Evolutionary conservation across 1,140 invertebrate genomes (phyloP).

Genomic region (Dendrolimus kikuchii): DNA sequence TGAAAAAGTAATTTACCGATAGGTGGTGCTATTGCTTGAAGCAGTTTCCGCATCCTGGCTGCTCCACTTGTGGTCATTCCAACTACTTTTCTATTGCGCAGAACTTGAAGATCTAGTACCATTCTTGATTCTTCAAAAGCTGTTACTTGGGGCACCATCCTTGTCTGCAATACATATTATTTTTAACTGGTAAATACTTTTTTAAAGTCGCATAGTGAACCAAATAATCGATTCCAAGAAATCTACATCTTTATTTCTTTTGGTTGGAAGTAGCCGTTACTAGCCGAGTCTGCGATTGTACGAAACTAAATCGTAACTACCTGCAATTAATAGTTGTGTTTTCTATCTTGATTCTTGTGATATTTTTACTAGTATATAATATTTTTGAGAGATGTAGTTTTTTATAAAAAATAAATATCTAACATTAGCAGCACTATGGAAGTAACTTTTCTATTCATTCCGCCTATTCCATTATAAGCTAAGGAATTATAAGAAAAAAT

Average conservation of each 20-base stretch:
- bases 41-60: slow-evolving; percentile 76
- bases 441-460: too few species aligned
- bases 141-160: slow-evolving; percentile 3
- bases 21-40: slow-evolving; percentile 75
- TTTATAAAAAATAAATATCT: too few species aligned
- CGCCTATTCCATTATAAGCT: not conserved
- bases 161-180: slow-evolving; percentile 1
- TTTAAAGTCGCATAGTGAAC: not conserved
- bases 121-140: slow-evolving; percentile 45
- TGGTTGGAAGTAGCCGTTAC: too few species aligned
- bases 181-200: not conserved
- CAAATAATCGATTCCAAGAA: too few species aligned
- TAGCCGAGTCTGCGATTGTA: not conserved
- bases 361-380: too few species aligned
- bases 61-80: slow-evolving; percentile 87
- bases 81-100: slow-evolving; percentile 69
- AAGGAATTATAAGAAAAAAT: not conserved
- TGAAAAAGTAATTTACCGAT: slow-evolving; percentile 64
- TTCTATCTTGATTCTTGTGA: too few species aligned
- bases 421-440: too few species aligned
- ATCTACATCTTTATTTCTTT: too few species aligned
- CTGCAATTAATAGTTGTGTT: too few species aligned
- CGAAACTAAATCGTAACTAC: not conserved
- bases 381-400: too few species aligned
- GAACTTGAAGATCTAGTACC: slow-evolving; percentile 37